Base-by-base conservation (phyloP, 2,113 vertebrate genomes). In the Noctilio leporinus region DNA sequence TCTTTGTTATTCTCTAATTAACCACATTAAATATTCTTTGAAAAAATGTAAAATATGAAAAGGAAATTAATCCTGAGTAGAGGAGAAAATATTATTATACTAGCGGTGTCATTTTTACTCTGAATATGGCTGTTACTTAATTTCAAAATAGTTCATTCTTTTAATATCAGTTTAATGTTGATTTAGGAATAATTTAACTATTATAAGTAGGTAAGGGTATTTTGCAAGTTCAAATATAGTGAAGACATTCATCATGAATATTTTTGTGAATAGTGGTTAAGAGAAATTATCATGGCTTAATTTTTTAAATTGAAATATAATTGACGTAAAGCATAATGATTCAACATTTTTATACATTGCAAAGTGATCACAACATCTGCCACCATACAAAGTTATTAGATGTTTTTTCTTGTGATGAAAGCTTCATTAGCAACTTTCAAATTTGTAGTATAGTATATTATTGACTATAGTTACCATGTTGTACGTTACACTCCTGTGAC, bases 81-180 rank as follows among this genome's bases (percentile, higher is more conserved):
- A 40, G 47, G 28, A 84, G 47, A 70, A 70, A 95, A 33, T 20
- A 95, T 30, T 80, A 88, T 76, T 76, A 51, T 51, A 51, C 51
- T 65, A 73, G 51, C 43, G 14, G 16, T 89, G n/a, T 33, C 47
- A 76, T 65, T 59, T 91, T 95, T 86, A 85, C 16, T 95, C 49
- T 86, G 57, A 82, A 12, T 77, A 49, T 94, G 84, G 19, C 49
- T 15, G 33, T 93, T 86, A 92, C 38, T 88, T 95, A 69, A 84
- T 62, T 69, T 96, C 92, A 76, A 76, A 85, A 76, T 64, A 96
- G 28, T 57, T 96, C 64, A 84, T 14, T 77, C 49, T 89, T 86
- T 57, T 35, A 49, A 82, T 70, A 9, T 22, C 11, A 85, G 5
- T 30, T 69, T 76, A 86, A 75, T 93, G n/a, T 62, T 91, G 40